Percentiles rank a stretch among this genome's conserved stretches.
These are phyloP conservation scores for Eurystomus gularis DNA, from an alignment of 2,113 vertebrate species.

Conservation along the genomic window DNA sequence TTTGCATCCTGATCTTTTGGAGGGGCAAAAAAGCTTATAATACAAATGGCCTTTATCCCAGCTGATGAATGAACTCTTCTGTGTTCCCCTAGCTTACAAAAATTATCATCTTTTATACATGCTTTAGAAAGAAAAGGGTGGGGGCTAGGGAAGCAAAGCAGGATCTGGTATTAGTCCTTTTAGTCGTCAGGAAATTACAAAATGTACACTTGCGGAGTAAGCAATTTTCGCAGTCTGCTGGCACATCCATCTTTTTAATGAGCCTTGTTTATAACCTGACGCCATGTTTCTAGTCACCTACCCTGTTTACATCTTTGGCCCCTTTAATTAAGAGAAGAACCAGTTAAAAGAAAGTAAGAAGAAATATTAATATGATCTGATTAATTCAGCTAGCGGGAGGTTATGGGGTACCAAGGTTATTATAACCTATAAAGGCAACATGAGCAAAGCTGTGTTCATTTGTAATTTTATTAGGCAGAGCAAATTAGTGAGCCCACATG, in stretches of 20 bases:
- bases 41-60: conserved; percentile 63
- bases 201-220: conserved; percentile 84
- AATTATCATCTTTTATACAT: conserved; percentile 83
- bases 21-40: conserved; percentile 23
- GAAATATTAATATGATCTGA: conserved; percentile 89
- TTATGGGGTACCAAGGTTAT: conserved; percentile 88
- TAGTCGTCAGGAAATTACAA: conserved; percentile 86
- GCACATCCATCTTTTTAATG: conserved; percentile 91
- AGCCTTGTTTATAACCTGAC: conserved; percentile 89
- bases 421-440: conserved; percentile 88
- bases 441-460: conserved; percentile 83
- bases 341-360: conserved; percentile 86
- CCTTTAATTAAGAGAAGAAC: conserved; percentile 90
- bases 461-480: conserved; percentile 88
- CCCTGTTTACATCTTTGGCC: conserved; percentile 88
- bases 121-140: conserved; percentile 64
- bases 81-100: conserved; percentile 71
- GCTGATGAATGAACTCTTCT: conserved; percentile 75
- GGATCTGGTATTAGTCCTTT: conserved; percentile 81
- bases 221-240: conserved; percentile 82
- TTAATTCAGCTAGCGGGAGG: conserved; percentile 89
- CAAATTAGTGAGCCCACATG: conserved; percentile 82
- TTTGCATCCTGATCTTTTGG: not conserved
- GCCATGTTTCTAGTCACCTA: conserved; percentile 82
- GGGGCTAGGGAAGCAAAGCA: conserved; percentile 59